phyloP scores from a whole-genome alignment of 2,113 vertebrate species.

The Gallinago paraguaiae region DNA sequence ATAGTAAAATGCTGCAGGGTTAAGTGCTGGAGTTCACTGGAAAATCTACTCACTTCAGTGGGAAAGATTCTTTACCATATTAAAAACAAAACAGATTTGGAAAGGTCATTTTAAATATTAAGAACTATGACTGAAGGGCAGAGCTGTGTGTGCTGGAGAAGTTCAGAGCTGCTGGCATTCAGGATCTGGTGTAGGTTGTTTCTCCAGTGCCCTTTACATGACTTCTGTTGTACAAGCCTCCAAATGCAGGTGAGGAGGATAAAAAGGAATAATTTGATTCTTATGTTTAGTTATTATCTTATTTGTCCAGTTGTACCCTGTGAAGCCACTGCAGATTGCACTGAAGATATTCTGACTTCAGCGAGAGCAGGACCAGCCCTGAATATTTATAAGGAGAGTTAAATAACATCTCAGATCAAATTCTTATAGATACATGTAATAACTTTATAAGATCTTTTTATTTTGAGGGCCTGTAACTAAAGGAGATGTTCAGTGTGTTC shows the following conservation, averaged over 20 bases:
- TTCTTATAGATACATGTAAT: constrained; percentile 14
- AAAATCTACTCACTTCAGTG: constrained; percentile 42
- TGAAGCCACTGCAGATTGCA: background rate
- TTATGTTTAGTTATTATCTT: background rate
- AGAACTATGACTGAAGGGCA: background rate
- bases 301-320: background rate
- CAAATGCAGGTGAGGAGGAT: background rate
- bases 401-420: background rate
- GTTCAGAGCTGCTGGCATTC: background rate
- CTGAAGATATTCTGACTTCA: background rate
- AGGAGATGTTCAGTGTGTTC: constrained; percentile 54
- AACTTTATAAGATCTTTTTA: background rate
- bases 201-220: background rate
- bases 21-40: constrained; percentile 43
- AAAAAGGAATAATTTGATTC: background rate
- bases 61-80: constrained; percentile 16
- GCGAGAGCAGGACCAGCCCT: background rate
- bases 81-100: constrained; percentile 41
- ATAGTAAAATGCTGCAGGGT: constrained; percentile 57
- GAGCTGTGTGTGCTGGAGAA: background rate
- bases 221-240: background rate
- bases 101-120: constrained; percentile 23
- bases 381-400: background rate
- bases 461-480: constrained; percentile 22
- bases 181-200: background rate